phyloP scores from a whole-genome alignment of 1,140 invertebrate species.

The Cotesia chilonis region DNA sequence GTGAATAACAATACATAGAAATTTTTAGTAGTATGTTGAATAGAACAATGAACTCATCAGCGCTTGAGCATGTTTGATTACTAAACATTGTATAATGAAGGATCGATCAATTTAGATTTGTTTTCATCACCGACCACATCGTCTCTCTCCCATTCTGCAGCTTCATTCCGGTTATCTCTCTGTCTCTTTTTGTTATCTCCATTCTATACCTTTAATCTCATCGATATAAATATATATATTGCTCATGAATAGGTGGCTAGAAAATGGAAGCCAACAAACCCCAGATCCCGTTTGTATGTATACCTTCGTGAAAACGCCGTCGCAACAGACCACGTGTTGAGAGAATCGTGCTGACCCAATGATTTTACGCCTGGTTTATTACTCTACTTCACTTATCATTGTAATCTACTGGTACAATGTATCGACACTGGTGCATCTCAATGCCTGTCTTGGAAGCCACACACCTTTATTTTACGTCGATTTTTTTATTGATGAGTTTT shows the following conservation, averaged over 20 bases:
- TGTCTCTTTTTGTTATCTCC: too few species aligned
- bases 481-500: too few species aligned
- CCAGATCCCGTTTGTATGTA: slow-evolving; percentile 23
- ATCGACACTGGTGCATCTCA: too few species aligned
- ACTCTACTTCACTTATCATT: slow-evolving; percentile 15
- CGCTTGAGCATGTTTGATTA: too few species aligned
- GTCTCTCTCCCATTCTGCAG: too few species aligned
- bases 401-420: background rate
- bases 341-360: slow-evolving; percentile 39
- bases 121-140: too few species aligned
- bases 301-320: slow-evolving; percentile 33
- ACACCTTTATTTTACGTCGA: background rate
- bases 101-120: too few species aligned
- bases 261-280: slow-evolving; percentile 21
- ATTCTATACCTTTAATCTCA: background rate
- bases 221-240: background rate
- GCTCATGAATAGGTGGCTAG: slow-evolving; percentile 9
- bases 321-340: slow-evolving; percentile 22
- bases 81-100: too few species aligned
- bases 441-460: background rate
- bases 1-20: too few species aligned
- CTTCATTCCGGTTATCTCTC: too few species aligned
- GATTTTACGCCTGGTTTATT: slow-evolving; percentile 28
- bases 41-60: too few species aligned
- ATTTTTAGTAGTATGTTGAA: too few species aligned